Evolutionary conservation across 2,888 invertebrate genomes (phyloP).

Genomic region (Ligdia adustata): DNA sequence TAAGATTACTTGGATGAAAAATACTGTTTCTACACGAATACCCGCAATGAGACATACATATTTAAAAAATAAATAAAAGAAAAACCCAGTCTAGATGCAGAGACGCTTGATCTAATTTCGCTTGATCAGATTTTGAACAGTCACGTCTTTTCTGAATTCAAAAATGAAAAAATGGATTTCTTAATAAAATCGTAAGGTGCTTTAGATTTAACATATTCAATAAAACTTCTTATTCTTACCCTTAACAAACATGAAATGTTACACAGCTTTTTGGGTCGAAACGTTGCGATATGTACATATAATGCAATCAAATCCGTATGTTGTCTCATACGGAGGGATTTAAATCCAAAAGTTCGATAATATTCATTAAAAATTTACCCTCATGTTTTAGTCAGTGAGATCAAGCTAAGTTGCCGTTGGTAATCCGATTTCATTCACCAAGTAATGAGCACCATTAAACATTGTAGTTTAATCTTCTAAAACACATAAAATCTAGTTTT

Average conservation of each 20-base stretch:
- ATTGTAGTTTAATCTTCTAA: constrained; percentile 36
- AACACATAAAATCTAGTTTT: constrained; percentile 32
- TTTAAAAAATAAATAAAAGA: no score
- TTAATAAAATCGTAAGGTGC: no score
- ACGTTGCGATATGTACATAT: constrained; percentile 6
- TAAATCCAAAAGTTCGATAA: constrained; percentile 34
- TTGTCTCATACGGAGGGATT: constrained; percentile 17
- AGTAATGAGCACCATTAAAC: constrained; percentile 76
- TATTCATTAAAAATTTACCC: constrained; percentile 57
- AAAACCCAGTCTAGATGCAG: no score
- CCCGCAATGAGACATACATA: no score
- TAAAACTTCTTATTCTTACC: neutral
- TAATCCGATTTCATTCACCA: constrained; percentile 75
- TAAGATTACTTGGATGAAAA: no score
- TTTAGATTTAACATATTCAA: no score
- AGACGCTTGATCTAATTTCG: no score
- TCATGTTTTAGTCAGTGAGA: constrained; percentile 64
- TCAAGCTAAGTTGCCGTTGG: constrained; percentile 64
- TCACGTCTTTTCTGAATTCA: no score
- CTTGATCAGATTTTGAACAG: no score
- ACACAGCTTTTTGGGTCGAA: constrained; percentile 1
- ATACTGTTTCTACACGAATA: no score
- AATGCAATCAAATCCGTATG: constrained; percentile 27
- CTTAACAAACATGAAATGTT: neutral
- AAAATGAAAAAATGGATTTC: no score